Conservation (phyloP, 92 coral and sea anemone genomes). For the Micromussa lordhowensis region DNA sequence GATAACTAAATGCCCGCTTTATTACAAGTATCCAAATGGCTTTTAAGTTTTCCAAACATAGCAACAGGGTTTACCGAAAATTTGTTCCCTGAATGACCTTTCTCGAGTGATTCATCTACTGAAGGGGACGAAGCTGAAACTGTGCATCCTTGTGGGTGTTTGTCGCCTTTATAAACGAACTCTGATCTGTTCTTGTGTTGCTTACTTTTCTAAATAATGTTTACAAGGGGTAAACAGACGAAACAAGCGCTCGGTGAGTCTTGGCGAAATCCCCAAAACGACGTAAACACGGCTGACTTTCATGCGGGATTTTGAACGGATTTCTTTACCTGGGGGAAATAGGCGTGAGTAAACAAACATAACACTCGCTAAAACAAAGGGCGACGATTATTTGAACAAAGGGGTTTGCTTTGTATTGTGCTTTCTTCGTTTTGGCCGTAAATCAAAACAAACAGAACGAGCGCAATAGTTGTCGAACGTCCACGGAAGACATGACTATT, state of each 20-base stretch:
- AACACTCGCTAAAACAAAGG: conserved; percentile 4
- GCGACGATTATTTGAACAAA: not conserved
- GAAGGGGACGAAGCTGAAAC: not conserved
- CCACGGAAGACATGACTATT: not conserved
- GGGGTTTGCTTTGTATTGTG: not conserved
- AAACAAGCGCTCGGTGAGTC: not conserved
- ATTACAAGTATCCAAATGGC: not conserved
- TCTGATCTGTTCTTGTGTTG: not conserved
- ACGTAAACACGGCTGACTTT: not conserved
- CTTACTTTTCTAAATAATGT: not conserved
- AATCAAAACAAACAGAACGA: conserved; percentile 31
- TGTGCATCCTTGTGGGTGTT: not conserved
- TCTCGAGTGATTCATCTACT: not conserved
- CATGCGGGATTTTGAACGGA: not conserved
- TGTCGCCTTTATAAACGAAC: not conserved
- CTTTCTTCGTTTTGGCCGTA: conserved; percentile 6
- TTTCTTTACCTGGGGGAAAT: conserved; percentile 7
- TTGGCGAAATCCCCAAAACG: not conserved
- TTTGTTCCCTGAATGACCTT: not conserved
- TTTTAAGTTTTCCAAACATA: not conserved
- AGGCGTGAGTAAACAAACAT: conserved; percentile 25
- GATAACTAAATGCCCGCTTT: not conserved
- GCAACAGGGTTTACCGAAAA: not conserved
- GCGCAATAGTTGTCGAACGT: not conserved
- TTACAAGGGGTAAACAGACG: not conserved